Evolutionary conservation across 2,797 vertebrate species (phyloP).

Genomic region (Micrastur ruficollis): DNA sequence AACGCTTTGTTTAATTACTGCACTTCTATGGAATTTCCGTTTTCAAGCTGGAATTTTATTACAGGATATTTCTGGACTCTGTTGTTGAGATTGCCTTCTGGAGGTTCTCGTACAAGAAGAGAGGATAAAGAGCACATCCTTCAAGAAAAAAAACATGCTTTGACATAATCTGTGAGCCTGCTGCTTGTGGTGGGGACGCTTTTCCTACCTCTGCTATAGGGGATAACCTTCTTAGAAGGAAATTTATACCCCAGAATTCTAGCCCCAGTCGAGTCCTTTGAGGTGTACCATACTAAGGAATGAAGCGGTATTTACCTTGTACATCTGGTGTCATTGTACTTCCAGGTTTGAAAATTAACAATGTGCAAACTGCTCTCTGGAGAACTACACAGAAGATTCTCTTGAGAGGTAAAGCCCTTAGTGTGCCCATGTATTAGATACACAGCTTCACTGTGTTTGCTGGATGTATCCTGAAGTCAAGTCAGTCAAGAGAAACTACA

Average conservation of each 20-base stretch:
- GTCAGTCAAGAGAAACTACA: background rate
- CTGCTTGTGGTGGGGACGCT: background rate
- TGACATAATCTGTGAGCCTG: background rate
- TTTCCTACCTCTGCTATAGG: background rate
- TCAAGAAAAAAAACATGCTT: background rate
- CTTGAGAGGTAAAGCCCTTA: background rate
- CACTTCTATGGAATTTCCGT: background rate
- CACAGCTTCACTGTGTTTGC: background rate
- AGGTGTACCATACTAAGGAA: background rate
- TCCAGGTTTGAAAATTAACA: background rate
- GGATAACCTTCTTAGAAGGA: background rate
- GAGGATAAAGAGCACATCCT: background rate
- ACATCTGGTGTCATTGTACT: background rate
- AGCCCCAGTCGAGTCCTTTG: background rate
- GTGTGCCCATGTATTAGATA: background rate
- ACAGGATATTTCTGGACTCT: background rate
- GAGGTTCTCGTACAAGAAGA: background rate
- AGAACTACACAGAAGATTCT: background rate
- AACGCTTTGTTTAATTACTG: accelerated
- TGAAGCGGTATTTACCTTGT: background rate
- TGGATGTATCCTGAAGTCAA: background rate
- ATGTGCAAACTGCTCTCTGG: background rate
- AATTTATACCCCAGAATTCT: background rate
- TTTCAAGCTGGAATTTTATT: background rate
- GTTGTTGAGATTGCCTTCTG: background rate